Evolutionary conservation across 2,113 vertebrate genomes (phyloP), one percentile per base, ranked within the genome.

Genomic region (Halcyon malimbica): DNA sequence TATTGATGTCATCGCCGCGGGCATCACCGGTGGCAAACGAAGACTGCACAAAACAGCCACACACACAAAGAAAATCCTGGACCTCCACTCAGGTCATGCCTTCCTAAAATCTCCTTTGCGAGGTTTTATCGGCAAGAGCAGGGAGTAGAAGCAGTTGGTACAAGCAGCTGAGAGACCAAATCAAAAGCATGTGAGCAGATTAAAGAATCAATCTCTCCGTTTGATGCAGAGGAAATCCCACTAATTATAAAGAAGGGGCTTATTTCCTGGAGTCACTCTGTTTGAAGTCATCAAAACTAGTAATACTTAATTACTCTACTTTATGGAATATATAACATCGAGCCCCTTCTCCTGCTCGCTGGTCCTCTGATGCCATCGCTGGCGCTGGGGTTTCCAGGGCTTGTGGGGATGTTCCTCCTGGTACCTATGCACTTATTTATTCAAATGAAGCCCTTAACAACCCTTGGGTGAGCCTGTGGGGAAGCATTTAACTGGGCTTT

Each of bases 141-240:
- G 90, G 86, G 95, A 89, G 92, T 90, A 86, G 95, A 78, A 96
- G 89, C 93, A 89, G 96, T 95, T 97, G 97, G 97, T 97, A 97
- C 97, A 83, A 94, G 95, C 60, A 76, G 94, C 87, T 75, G 92
- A 95, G 81, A 94, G 75, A 83, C 87, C 96, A 96, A 97, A 97
- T 96, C 96, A 81, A 94, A 96, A 96, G 95, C 97, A 97, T 98
- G 97, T 98, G 97, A 96, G 96, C 96, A 97, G 97, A 96, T 98
- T 98, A 98, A 96, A 95, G 94, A 91, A 91, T 93, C 96, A 95
- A 93, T 76, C 94, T 87, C 95, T 35, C 90, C 94, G 82, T 97
- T 96, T 92, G 94, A 97, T 89, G 96, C 86, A 51, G 95, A 94
- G 94, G 94, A 97, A 97, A 97, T 97, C 95, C 94, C 76, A 24